A percentile compares a stretch with the other conserved stretches of the same genome.
phyloP scores from a whole-genome alignment of 2,888 invertebrate species.

The Siphlonurus alternatus region DNA sequence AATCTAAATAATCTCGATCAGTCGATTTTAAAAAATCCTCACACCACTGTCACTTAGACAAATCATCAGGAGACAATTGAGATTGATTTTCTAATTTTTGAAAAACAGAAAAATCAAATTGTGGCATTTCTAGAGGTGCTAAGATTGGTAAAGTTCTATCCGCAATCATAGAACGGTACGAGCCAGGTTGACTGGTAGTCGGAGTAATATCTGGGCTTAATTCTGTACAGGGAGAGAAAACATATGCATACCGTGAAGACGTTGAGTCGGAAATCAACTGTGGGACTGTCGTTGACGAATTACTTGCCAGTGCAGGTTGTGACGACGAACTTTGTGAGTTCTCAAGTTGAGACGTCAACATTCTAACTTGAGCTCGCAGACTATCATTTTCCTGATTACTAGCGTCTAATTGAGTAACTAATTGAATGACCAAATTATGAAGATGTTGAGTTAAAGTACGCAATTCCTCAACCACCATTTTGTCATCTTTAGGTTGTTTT shows the following conservation, averaged over 20 bases:
- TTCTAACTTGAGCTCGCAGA: constrained; percentile 20
- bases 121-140: constrained; percentile 43
- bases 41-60: not conserved
- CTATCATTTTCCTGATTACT: constrained; percentile 43
- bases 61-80: not conserved
- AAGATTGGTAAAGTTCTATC: constrained; percentile 28
- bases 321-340: not conserved
- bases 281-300: not conserved
- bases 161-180: not conserved
- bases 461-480: constrained; percentile 46
- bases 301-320: not conserved
- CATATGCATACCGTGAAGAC: too few species aligned
- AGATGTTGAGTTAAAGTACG: constrained; percentile 45
- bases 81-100: too few species aligned
- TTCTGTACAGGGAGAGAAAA: constrained; percentile 21
- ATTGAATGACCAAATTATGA: constrained; percentile 36
- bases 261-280: too few species aligned
- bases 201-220: constrained; percentile 14
- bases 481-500: constrained; percentile 42
- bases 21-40: too few species aligned
- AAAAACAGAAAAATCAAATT: constrained; percentile 32
- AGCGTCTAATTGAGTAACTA: constrained; percentile 46
- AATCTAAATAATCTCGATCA: too few species aligned
- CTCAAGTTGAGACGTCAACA: not conserved
- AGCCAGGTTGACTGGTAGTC: not conserved